Evolutionary conservation across 2,797 vertebrate species (phyloP).

Genomic region (Malacoctenus gilli): DNA sequence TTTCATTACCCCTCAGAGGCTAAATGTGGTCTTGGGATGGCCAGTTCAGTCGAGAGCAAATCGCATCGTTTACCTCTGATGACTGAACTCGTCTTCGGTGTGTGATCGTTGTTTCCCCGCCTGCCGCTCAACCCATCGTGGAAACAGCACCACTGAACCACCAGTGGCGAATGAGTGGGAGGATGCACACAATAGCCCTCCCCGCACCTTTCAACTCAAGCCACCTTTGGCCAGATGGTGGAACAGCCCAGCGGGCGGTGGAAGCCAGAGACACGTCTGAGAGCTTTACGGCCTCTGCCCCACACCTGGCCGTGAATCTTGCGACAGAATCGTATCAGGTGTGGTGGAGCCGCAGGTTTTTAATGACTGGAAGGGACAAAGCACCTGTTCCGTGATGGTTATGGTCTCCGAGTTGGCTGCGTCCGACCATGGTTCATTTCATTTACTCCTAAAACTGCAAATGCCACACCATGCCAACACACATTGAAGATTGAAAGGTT

Average conservation of each 20-base stretch:
- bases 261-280: conserved; percentile 21
- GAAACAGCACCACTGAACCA: conserved; percentile 1
- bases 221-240: conserved; percentile 34
- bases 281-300: conserved; percentile 8
- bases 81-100: conserved; percentile 2
- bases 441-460: too few relatives aligned
- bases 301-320: conserved; percentile 16
- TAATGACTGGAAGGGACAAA: conserved; percentile 8
- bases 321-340: conserved; percentile 10
- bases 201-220: conserved; percentile 23
- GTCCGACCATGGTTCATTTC: too few relatives aligned
- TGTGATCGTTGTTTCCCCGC: neutral
- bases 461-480: too few relatives aligned
- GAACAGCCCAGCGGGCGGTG: conserved; percentile 24
- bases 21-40: neutral
- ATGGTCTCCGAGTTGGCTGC: neutral
- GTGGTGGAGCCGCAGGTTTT: conserved; percentile 4
- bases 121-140: neutral
- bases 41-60: conserved; percentile 12
- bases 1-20: neutral
- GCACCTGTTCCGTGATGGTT: neutral
- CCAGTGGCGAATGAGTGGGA: conserved; percentile 14
- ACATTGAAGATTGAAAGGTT: too few relatives aligned
- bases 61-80: conserved; percentile 2
- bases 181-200: conserved; percentile 8